Evolutionary conservation across 2,113 vertebrate species (phyloP).

Genomic region (Condylura cristata): DNA sequence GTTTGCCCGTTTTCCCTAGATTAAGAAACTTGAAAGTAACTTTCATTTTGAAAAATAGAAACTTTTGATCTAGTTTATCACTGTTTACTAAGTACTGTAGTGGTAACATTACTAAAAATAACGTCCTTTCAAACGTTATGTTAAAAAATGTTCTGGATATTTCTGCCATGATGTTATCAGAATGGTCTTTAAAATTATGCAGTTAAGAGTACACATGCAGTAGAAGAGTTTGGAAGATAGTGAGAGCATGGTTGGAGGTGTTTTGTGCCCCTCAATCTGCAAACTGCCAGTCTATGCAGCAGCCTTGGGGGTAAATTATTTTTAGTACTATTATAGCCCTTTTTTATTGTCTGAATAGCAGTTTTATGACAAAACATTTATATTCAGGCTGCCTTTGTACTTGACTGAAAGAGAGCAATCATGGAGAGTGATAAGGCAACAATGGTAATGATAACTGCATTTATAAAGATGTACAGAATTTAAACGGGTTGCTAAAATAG

Average conservation of each 20-base stretch:
- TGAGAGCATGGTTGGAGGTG: slow-evolving; percentile 68
- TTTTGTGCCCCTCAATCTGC: slow-evolving; percentile 74
- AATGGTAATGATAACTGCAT: slow-evolving; percentile 85
- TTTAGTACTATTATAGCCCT: slow-evolving; percentile 85
- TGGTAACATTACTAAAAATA: slow-evolving; percentile 26
- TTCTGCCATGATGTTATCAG: slow-evolving; percentile 54
- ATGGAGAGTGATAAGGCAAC: slow-evolving; percentile 85
- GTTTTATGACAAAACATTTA: slow-evolving; percentile 89
- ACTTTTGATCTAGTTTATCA: slow-evolving; percentile 56
- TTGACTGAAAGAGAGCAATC: slow-evolving; percentile 86
- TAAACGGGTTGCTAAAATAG: slow-evolving; percentile 79
- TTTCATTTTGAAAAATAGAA: slow-evolving; percentile 70
- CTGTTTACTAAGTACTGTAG: slow-evolving; percentile 62
- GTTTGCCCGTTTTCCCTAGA: not conserved
- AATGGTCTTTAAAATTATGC: slow-evolving; percentile 67
- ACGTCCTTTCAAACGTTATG: not conserved
- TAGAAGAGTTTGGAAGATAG: slow-evolving; percentile 67
- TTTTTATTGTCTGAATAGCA: slow-evolving; percentile 88
- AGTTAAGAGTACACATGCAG: slow-evolving; percentile 47
- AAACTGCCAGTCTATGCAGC: slow-evolving; percentile 73
- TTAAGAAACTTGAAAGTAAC: slow-evolving; percentile 47
- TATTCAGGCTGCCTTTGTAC: slow-evolving; percentile 86
- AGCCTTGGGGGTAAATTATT: slow-evolving; percentile 82
- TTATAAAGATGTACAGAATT: slow-evolving; percentile 83
- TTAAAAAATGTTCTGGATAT: not conserved